Conservation (phyloP, 2,888 invertebrate genomes). For the Smittia sp. region DNA sequence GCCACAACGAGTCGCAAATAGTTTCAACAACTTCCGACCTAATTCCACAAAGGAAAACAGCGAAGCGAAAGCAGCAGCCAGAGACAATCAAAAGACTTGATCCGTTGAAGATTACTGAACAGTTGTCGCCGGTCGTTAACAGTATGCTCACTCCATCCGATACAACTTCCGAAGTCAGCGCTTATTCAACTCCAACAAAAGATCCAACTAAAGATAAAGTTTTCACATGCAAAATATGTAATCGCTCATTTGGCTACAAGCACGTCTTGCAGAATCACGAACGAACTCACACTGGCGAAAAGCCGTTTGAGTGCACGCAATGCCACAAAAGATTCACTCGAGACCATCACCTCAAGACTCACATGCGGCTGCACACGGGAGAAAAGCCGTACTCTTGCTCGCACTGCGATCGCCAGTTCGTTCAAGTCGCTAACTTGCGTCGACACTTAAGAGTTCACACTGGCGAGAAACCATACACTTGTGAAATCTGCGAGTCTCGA, state of each 20-base stretch:
- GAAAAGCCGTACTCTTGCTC: slow-evolving; percentile 91
- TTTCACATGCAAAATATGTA: slow-evolving; percentile 85
- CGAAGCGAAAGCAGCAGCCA: slow-evolving; percentile 34
- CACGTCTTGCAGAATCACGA: slow-evolving; percentile 93
- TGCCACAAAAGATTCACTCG: slow-evolving; percentile 90
- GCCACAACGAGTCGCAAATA: slow-evolving; percentile 18
- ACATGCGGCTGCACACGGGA: slow-evolving; percentile 88
- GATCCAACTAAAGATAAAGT: slow-evolving; percentile 62
- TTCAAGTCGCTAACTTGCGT: slow-evolving; percentile 87
- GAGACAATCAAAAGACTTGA: slow-evolving; percentile 28
- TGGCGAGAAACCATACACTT: slow-evolving; percentile 85
- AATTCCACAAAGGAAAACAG: slow-evolving; percentile 4
- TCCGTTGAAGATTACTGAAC: slow-evolving; percentile 19
- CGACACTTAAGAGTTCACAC: slow-evolving; percentile 88
- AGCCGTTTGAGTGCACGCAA: slow-evolving; percentile 88
- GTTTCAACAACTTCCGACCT: slow-evolving; percentile 31
- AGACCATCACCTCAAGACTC: slow-evolving; percentile 90
- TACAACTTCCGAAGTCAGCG: slow-evolving; percentile 12
- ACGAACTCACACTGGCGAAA: slow-evolving; percentile 88
- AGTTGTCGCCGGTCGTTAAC: background rate
- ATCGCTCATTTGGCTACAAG: slow-evolving; percentile 88
- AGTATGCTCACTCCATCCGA: slow-evolving; percentile 12
- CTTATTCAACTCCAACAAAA: slow-evolving; percentile 15
- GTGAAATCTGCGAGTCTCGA: slow-evolving; percentile 78
- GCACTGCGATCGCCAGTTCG: slow-evolving; percentile 88